A percentile compares a stretch with the other conserved stretches of the same genome.
These are phyloP conservation scores for Calycopis cecrops DNA, from an alignment of 1,140 invertebrate genomes.

Conservation along the genomic window DNA sequence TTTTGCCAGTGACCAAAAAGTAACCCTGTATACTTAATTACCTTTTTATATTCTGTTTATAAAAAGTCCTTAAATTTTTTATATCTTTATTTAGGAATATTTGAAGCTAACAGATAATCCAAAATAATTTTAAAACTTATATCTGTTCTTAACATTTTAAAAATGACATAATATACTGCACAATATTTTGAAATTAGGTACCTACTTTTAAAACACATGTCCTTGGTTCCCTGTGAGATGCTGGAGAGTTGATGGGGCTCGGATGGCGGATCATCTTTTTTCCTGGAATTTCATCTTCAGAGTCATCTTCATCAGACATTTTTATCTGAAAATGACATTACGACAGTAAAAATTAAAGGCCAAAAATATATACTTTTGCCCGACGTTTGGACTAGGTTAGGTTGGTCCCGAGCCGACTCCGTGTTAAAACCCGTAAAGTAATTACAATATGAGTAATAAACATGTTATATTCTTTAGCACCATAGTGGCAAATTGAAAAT, in stretches of 20 bases:
- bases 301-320: constrained; percentile 63
- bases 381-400: too few species aligned
- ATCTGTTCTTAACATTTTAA: too few species aligned
- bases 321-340: constrained; percentile 49
- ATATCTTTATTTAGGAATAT: neutral
- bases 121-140: neutral
- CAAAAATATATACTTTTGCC: too few species aligned
- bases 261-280: constrained; percentile 54
- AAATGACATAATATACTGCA: neutral
- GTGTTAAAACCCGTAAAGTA: too few species aligned
- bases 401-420: too few species aligned
- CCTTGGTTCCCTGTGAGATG: constrained; percentile 62
- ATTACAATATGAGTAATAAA: too few species aligned
- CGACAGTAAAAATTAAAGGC: too few species aligned
- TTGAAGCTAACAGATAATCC: neutral
- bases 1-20: too few species aligned
- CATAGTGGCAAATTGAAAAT: too few species aligned
- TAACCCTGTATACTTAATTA: too few species aligned
- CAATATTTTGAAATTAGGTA: neutral
- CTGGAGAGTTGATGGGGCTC: constrained; percentile 59
- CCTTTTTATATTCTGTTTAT: too few species aligned
- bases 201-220: constrained; percentile 69
- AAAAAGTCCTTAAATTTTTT: neutral
- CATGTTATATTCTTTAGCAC: too few species aligned
- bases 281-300: constrained; percentile 51